Evolutionary conservation across 2,113 vertebrate genomes (phyloP), one percentile per base, ranked within the genome.

Genomic region (Edolisoma coerulescens): DNA sequence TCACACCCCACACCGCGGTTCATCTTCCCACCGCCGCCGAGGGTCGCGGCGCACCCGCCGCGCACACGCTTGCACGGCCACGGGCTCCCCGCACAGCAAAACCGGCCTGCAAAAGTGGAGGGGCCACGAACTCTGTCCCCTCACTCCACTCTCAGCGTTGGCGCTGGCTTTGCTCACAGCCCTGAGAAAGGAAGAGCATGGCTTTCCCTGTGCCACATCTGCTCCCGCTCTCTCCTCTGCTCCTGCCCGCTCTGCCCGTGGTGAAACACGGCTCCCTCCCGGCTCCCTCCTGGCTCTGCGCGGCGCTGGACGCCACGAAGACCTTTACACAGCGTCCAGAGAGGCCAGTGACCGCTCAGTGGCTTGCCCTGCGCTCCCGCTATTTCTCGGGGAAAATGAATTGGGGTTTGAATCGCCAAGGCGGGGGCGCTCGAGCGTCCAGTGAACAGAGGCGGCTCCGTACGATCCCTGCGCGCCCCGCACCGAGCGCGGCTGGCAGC

Each of bases 301-400:
- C 42, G 5, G 42, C 24, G 13, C 64, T 5, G 65, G 41, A 4
- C 47, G 5, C 84, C 44, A 7, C 10, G 4, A 17, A 4, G 10
- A 87, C 42, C 50, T 52, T 67, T 3, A 33, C 37, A 41, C 32
- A 16, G 77, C 60, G 24, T 5, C 30, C 87, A 5, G 20, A 37
- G 19, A 20, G 18, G 41, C 4, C 37, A 28, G 23, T 1, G 67
- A 15, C 20, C 1, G 69, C 44, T 11, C 87, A 27, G 5, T 0
- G 53, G 21, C 53, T 71, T n/a, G n/a, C 82, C 12, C 74, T 10
- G 33, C 61, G 6, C 70, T 35, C 80, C 71, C 12, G 41, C 41
- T 69, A 1, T 16, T 64, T 30, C 67, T 79, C 42, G 16, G 27
- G 39, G 24, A 16, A 54, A 47, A 78, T 4, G 4, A 73, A 16